Evolutionary conservation across 2,113 vertebrate genomes (phyloP).

Genomic region (Nansenia antarctica): DNA sequence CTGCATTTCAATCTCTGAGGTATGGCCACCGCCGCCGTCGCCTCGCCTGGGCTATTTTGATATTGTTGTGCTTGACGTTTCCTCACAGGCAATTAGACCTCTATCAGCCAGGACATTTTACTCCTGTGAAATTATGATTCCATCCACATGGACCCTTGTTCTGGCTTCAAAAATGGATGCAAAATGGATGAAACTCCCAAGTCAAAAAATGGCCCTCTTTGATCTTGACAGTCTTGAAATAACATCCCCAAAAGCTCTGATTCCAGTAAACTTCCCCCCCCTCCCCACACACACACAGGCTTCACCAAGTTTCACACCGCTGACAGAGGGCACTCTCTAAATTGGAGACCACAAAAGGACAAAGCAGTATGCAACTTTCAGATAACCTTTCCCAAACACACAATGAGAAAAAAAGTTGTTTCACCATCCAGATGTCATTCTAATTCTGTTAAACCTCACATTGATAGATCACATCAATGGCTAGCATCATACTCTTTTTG

Average conservation of each 20-base stretch:
- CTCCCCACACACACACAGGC: constrained; percentile 82
- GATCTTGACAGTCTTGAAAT: constrained; percentile 85
- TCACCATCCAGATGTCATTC: neutral
- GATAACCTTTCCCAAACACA: neutral
- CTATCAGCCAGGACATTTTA: constrained; percentile 75
- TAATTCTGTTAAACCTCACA: neutral
- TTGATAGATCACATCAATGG: neutral
- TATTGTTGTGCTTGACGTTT: constrained; percentile 61
- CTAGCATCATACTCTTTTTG: constrained; percentile 24
- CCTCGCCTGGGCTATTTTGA: constrained; percentile 33
- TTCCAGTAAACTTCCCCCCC: constrained; percentile 86
- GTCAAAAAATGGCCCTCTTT: constrained; percentile 79
- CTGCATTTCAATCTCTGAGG: constrained; percentile 58
- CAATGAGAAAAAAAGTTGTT: neutral
- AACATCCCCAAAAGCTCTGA: constrained; percentile 84
- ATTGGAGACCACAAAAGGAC: constrained; percentile 1
- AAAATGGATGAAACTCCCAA: constrained; percentile 87
- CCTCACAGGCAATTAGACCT: constrained; percentile 73
- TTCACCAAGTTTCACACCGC: constrained; percentile 71
- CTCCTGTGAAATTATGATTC: constrained; percentile 79
- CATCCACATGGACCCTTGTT: constrained; percentile 68
- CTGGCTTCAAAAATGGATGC: constrained; percentile 81
- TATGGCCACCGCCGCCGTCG: constrained; percentile 24
- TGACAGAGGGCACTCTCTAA: constrained; percentile 45
- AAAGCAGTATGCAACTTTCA: neutral